phyloP scores from a whole-genome alignment of 2,888 invertebrate genomes.

The Tipula unca region DNA sequence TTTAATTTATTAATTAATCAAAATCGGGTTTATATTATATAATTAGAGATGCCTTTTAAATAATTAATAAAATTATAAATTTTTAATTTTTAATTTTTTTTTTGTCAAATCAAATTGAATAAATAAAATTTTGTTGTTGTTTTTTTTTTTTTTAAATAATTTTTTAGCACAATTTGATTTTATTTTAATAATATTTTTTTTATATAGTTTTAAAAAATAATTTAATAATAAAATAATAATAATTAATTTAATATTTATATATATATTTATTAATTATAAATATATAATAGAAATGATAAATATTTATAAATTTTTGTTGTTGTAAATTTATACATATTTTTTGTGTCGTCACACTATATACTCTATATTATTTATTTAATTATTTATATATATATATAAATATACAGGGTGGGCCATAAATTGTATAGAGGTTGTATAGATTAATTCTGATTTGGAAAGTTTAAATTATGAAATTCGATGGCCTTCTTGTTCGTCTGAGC shows the following conservation, averaged over 20 bases:
- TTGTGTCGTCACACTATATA: neutral
- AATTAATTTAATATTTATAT: neutral
- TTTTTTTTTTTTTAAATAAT: no score
- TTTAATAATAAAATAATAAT: constrained; percentile 8
- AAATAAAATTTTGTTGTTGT: neutral
- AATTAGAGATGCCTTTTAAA: neutral
- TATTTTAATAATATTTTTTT: neutral
- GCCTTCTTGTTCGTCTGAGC: no score
- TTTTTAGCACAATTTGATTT: constrained; percentile 8
- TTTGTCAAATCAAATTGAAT: neutral
- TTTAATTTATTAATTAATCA: neutral
- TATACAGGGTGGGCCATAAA: neutral
- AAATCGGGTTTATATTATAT: neutral
- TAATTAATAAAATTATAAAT: neutral
- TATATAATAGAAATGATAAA: neutral
- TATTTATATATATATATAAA: neutral
- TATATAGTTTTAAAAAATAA: neutral
- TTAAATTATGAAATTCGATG: no score
- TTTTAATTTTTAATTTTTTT: neutral
- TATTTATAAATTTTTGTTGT: neutral
- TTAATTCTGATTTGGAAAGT: no score
- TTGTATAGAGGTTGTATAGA: no score
- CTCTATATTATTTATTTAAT: neutral
- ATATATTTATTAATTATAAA: neutral
- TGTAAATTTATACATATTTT: constrained; percentile 14